Base-by-base conservation (phyloP, 2,113 vertebrate species). In the Leptodactylus fuscus region DNA sequence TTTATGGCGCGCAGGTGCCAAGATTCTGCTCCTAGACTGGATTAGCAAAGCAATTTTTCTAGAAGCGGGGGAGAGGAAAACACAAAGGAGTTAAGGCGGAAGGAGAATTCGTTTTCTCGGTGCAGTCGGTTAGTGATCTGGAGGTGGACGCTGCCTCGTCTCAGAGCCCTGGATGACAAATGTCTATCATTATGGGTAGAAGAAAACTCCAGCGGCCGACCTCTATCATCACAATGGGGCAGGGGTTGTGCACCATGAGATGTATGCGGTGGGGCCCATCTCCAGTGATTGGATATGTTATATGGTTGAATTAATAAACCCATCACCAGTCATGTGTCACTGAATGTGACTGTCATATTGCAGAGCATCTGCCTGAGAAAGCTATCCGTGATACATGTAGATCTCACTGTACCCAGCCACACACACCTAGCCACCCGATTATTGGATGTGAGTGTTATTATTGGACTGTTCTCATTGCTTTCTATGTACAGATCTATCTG, bases 1-100 rank as follows among this genome's bases (percentile, higher is more conserved):
- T 62, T 80, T 62, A 80, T 62, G 36, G 55, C 34, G 9, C 22
- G 2, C 78, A 62, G 78, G 53, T 80, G 32, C 36, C 69, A 41
- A n/a, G 20, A 11, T 38, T 71, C 36, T n/a, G 36, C 36, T 41
- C 34, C 78, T 41, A 18, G 38, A 9, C 41, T 41, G 22, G 34
- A 58, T 34, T 36, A 44, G 7, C 73, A 75, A 49, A 27, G 27
- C n/a, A 27, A 29, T 32, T 49, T 49, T 12, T 76, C 27, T 13
- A 9, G 12, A 36, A 55, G 76, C 18, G 11, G 49, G 24, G 49
- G 32, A 16, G 76, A 58, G n/a, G 11, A 32, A 20, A 51, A 51
- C 22, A 76, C 27, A 49, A 20, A 51, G 24, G 16, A 22, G 36
- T 44, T 24, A 9, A 24, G 6, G 38, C 18, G 24, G 32, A 71